phyloP scores from a whole-genome alignment of 2,888 invertebrate species.

The Lasioglossum figueresi region DNA sequence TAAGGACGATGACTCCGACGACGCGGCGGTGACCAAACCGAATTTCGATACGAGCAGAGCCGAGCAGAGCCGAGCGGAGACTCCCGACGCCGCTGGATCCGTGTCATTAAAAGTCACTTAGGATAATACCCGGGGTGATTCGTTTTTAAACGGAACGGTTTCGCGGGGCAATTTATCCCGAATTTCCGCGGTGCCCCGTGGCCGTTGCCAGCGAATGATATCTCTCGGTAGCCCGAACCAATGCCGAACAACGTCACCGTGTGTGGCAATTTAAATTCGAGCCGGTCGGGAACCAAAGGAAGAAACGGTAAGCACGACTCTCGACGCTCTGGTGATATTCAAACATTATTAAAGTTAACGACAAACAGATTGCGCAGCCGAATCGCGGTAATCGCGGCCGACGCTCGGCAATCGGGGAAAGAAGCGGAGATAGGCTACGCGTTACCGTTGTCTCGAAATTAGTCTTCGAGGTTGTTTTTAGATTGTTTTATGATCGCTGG shows the following conservation, averaged over 20 bases:
- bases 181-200: conserved; percentile 62
- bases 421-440: neutral
- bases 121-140: conserved; percentile 79
- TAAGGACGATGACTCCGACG: conserved; percentile 68
- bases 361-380: conserved; percentile 35
- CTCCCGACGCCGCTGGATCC: conserved; percentile 54
- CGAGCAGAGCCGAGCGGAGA: neutral
- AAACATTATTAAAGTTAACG: conserved; percentile 45
- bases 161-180: conserved; percentile 70
- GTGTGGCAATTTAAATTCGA: conserved; percentile 48
- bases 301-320: conserved; percentile 13
- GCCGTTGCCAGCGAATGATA: conserved; percentile 46
- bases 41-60: conserved; percentile 37
- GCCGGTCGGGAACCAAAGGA: conserved; percentile 25
- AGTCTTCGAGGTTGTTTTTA: neutral
- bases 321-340: conserved; percentile 1
- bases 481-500: conserved; percentile 2
- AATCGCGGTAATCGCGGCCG: conserved; percentile 20
- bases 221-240: conserved; percentile 3
- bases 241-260: neutral
- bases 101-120: conserved; percentile 82
- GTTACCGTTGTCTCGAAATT: conserved; percentile 9
- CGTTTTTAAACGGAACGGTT: conserved; percentile 69
- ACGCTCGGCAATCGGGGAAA: neutral
- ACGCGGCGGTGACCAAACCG: conserved; percentile 65